These are phyloP conservation scores for Sinohyriopsis cumingii DNA, from an alignment of 2,888 invertebrate genomes.

Conservation along the genomic window DNA sequence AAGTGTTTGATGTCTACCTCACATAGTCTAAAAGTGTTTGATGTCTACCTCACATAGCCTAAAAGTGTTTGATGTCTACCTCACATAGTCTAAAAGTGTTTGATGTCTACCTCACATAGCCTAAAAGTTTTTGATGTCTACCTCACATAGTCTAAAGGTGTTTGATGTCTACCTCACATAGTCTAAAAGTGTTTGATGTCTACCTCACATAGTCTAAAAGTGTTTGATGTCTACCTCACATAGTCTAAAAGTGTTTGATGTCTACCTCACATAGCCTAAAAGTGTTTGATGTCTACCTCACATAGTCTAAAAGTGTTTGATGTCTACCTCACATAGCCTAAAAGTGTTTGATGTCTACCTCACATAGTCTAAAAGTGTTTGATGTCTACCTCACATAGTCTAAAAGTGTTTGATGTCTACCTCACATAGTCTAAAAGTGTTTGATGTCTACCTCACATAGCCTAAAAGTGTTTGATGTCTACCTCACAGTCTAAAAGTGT, in stretches of 20 bases:
- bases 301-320: neutral
- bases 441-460: neutral
- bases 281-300: neutral
- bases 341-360: no score
- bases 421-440: neutral
- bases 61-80: neutral
- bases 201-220: neutral
- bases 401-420: neutral
- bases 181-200: neutral
- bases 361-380: neutral
- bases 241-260: neutral
- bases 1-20: neutral
- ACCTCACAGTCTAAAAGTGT: neutral
- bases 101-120: neutral
- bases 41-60: neutral
- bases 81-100: neutral
- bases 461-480: neutral
- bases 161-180: no score
- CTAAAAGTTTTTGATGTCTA: neutral
- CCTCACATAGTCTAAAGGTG: no score
- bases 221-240: neutral
- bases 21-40: neutral
- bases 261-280: neutral
- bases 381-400: neutral
- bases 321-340: no score